Conservation (phyloP, 2,797 vertebrate genomes). For the Vespertilio murinus region DNA sequence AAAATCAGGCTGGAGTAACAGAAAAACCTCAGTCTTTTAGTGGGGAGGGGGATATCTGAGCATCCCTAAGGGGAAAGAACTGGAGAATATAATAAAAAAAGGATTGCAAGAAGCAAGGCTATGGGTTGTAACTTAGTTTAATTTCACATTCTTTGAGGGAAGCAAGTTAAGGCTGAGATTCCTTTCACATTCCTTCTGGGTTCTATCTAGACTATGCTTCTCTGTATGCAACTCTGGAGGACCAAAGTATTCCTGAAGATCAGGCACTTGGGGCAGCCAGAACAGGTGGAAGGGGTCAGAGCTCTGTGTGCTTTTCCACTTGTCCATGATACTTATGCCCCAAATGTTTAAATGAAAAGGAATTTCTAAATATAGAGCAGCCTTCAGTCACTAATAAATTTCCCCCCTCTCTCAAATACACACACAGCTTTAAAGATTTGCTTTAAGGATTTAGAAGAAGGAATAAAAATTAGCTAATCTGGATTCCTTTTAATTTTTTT, state of each 20-base stretch:
- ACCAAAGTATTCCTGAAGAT: background rate
- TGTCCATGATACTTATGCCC: background rate
- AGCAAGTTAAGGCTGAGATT: background rate
- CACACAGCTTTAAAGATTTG: background rate
- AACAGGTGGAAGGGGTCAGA: background rate
- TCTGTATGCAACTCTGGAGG: background rate
- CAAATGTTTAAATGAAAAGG: conserved; percentile 47
- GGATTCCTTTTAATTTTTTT: background rate
- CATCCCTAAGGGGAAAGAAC: background rate
- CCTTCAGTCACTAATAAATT: conserved; percentile 24
- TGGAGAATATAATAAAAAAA: background rate
- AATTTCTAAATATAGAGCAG: conserved; percentile 39
- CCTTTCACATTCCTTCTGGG: conserved; percentile 5
- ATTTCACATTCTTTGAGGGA: conserved; percentile 8
- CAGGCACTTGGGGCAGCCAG: background rate
- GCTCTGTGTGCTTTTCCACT: background rate
- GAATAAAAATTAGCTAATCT: conserved; percentile 2
- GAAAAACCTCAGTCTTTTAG: background rate
- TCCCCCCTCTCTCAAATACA: background rate
- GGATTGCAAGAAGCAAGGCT: background rate
- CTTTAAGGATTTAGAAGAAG: conserved; percentile 1
- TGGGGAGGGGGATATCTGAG: background rate
- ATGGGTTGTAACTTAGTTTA: background rate
- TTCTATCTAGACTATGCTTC: conserved; percentile 4
- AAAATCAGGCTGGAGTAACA: background rate